phyloP scores from a whole-genome alignment of 2,797 vertebrate genomes.

The Rachycentron canadum region DNA sequence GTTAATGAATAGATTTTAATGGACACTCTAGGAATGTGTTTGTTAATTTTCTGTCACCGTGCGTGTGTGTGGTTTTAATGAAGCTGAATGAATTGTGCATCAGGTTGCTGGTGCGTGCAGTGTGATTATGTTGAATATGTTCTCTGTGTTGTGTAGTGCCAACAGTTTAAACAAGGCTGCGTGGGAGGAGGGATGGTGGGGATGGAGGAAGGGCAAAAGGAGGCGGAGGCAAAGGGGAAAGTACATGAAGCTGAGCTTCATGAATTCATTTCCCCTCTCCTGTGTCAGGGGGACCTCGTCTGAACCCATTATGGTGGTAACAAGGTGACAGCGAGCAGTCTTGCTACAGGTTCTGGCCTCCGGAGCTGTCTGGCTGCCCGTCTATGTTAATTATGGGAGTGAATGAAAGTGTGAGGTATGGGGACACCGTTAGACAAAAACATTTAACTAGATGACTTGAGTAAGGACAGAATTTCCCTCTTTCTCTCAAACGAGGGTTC shows the following conservation, averaged over 20 bases:
- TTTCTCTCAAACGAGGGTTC: slow-evolving; percentile 33
- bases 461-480: slow-evolving; percentile 31
- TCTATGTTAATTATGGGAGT: slow-evolving; percentile 79
- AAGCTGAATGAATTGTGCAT: slow-evolving; percentile 64
- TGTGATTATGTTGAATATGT: slow-evolving; percentile 56
- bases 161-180: slow-evolving; percentile 48
- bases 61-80: slow-evolving; percentile 54
- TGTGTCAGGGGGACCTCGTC: slow-evolving; percentile 64
- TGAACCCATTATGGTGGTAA: slow-evolving; percentile 79
- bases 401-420: slow-evolving; percentile 61
- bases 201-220: slow-evolving; percentile 45
- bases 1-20: slow-evolving; percentile 73
- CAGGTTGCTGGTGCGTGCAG: slow-evolving; percentile 54
- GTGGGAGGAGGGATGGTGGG: slow-evolving; percentile 26
- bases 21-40: slow-evolving; percentile 63
- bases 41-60: slow-evolving; percentile 60
- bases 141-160: slow-evolving; percentile 43
- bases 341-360: slow-evolving; percentile 64
- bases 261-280: slow-evolving; percentile 68
- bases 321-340: slow-evolving; percentile 80
- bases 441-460: slow-evolving; percentile 47
- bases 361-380: slow-evolving; percentile 73
- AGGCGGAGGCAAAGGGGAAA: slow-evolving; percentile 56
- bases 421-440: slow-evolving; percentile 63
- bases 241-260: slow-evolving; percentile 36